phyloP scores from a whole-genome alignment of 2,113 vertebrate genomes.

The Ornithorhynchus anatinus region DNA sequence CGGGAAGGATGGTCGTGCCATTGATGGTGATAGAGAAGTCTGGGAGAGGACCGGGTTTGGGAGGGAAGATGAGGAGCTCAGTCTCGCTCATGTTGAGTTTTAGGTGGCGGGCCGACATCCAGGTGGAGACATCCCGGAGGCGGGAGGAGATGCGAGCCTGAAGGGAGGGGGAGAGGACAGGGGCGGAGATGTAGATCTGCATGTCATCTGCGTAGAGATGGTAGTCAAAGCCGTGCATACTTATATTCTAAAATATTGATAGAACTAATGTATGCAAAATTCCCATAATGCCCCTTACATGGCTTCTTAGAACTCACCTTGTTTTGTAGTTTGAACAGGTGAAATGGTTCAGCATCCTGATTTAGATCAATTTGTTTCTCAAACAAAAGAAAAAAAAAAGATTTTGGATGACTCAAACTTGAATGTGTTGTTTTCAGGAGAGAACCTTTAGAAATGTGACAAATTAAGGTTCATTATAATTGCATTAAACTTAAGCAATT shows the following conservation, averaged over 20 bases:
- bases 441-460: constrained; percentile 15
- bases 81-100: too few relatives aligned
- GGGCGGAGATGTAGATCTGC: too few relatives aligned
- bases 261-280: neutral
- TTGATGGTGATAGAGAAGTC: too few relatives aligned
- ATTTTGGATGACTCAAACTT: constrained; percentile 10
- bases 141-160: too few relatives aligned
- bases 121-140: too few relatives aligned
- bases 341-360: neutral
- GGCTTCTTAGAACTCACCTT: neutral
- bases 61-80: too few relatives aligned
- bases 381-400: neutral
- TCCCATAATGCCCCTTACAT: neutral
- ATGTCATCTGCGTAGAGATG: too few relatives aligned
- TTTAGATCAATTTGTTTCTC: constrained; percentile 8
- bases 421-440: constrained; percentile 7
- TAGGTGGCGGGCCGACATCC: too few relatives aligned
- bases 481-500: constrained; percentile 20
- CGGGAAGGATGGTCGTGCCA: too few relatives aligned
- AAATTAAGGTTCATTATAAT: constrained; percentile 42
- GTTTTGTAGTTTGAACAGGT: constrained; percentile 17
- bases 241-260: constrained; percentile 42
- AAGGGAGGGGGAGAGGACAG: too few relatives aligned
- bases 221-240: too few relatives aligned
- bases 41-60: too few relatives aligned